Base-by-base conservation (phyloP, 2,113 vertebrate genomes). In the Gymnocephalus cernua region DNA sequence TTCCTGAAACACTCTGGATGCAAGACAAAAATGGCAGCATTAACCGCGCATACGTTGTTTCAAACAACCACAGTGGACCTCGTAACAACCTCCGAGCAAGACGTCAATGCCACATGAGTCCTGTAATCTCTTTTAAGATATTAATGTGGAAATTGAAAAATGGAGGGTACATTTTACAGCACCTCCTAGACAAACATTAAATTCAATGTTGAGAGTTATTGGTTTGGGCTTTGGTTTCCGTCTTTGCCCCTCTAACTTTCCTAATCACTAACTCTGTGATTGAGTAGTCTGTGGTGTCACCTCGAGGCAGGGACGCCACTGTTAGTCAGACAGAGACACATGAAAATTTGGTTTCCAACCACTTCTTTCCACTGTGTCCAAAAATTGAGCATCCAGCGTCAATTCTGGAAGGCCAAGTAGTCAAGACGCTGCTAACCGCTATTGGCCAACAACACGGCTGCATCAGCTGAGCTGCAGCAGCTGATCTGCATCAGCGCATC, bases 181-280 rank as follows among this genome's bases (percentile, higher is more conserved):
- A 77, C 73, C 82, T 74, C 59, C 8, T 63, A 47, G 78, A 77
- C 75, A 88, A 86, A 89, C 64, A 68, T 82, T 53, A 79, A 81
- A 88, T 89, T 69, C 70, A 59, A 18, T 76, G 73, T 65, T 35
- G 53, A 73, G 81, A 82, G 79, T 86, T 90, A 90, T 86, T 86
- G 88, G 66, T 74, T 74, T 79, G 87, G 75, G 86, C 82, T 85
- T 88, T 79, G 48, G 80, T 75, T 83, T 21, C 81, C 6, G 53
- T 48, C 50, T 45, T 51, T 69, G 62, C 47, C 21, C 41, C 4
- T 69, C 38, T 6, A 79, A 74, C 84, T 74, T 73, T 80, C 57
- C 73, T 74, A 68, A 79, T 76, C 63, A 65, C 51, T 58, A 35
- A 45, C 53, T 85, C 57, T 64, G 29, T 76, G 83, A 76, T 75